Evolutionary conservation across 1,140 invertebrate species (phyloP).

Genomic region (Matsumurasca onukii): DNA sequence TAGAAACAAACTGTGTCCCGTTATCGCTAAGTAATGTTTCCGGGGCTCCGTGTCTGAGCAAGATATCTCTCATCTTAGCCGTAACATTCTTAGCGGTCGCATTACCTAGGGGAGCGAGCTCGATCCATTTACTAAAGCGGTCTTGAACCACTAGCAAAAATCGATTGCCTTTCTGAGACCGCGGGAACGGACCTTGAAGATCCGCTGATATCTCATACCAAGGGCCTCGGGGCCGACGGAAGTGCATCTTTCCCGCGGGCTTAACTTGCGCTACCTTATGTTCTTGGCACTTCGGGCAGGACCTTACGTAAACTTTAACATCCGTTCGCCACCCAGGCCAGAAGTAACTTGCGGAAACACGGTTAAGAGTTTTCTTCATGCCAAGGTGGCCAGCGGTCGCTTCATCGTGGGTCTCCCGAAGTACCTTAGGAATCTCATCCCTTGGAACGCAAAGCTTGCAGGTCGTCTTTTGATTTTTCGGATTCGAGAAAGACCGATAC

Average conservation of each 20-base stretch:
- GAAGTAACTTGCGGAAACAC: neutral
- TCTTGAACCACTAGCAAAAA: neutral
- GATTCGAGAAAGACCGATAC: neutral
- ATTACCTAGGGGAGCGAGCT: neutral
- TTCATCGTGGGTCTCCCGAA: neutral
- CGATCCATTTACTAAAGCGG: neutral
- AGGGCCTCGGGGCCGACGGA: neutral
- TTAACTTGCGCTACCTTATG: neutral
- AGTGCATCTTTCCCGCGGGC: slow-evolving; percentile 6
- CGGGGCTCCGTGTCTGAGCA: neutral
- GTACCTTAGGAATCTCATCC: neutral
- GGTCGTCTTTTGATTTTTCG: neutral
- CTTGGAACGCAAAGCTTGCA: neutral
- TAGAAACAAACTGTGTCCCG: neutral
- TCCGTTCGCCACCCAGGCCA: neutral
- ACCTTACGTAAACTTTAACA: neutral
- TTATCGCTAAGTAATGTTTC: neutral
- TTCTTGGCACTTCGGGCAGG: neutral
- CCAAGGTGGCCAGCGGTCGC: neutral
- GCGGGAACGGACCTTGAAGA: neutral
- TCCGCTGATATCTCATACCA: neutral
- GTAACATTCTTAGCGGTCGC: neutral
- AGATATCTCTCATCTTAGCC: neutral
- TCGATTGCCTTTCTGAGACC: neutral
- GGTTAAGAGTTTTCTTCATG: neutral